Evolutionary conservation across 2,113 vertebrate species (phyloP).

Genomic region (Oreochromis niloticus): DNA sequence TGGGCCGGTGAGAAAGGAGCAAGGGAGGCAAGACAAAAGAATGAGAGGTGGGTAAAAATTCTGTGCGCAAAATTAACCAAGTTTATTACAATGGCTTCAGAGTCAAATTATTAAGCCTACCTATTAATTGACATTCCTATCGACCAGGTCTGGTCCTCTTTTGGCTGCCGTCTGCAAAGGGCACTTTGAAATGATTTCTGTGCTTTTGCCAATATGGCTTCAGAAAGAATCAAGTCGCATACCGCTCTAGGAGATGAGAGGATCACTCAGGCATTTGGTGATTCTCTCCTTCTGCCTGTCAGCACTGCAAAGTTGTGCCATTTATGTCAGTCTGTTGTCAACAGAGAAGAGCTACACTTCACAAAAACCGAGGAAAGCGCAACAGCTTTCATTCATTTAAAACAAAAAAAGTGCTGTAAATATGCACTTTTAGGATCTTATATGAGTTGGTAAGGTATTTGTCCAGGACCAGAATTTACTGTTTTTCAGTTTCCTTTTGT

Average conservation of each 20-base stretch:
- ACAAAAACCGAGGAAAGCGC: not conserved
- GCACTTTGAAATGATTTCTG: slow-evolving; percentile 15
- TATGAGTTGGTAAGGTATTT: not conserved
- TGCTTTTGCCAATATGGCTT: slow-evolving; percentile 1
- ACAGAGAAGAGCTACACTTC: not conserved
- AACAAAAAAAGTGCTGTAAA: not conserved
- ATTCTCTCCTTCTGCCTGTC: slow-evolving; percentile 9
- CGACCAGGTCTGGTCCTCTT: not conserved
- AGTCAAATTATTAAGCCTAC: not conserved
- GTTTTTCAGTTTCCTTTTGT: not conserved
- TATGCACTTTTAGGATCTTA: not conserved
- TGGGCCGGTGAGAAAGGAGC: not conserved
- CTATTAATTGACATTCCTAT: slow-evolving; percentile 12
- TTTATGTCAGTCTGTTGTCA: not conserved
- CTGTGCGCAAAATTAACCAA: slow-evolving; percentile 5
- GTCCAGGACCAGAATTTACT: not conserved
- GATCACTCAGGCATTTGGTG: slow-evolving; percentile 1
- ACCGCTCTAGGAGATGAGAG: not conserved
- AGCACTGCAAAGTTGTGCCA: not conserved
- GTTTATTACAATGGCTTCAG: slow-evolving; percentile 4
- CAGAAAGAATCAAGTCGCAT: slow-evolving; percentile 4
- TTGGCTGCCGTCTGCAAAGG: not conserved
- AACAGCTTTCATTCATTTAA: not conserved
- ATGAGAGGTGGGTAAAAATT: not conserved
- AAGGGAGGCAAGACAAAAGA: not conserved